Evolutionary conservation across 2,797 vertebrate species (phyloP), one percentile per base, ranked within the genome.

Genomic region (Dermochelys coriacea): DNA sequence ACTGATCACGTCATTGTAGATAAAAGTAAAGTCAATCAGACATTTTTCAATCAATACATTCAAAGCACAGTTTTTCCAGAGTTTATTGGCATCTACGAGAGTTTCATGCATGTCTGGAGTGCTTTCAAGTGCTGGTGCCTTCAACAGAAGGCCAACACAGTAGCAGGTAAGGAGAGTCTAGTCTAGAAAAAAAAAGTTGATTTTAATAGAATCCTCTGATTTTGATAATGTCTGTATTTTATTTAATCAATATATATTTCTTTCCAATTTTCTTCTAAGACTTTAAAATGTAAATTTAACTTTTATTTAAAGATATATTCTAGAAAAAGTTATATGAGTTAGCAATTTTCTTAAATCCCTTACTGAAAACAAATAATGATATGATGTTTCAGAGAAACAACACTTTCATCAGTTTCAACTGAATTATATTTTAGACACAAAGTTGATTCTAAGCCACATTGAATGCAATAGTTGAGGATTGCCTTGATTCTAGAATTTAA

Each of bases 361-460:
- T 95, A 59, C 14, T 79, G 82, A 81, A 85, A 91, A 29, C 5
- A 75, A 3, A n/a, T 61, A 41, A 41, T 82, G 85, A 94, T 88
- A 88, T 1, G 0, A 59, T n/a, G n/a, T 68, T 11, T 16, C 71
- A 64, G 84, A 89, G 78, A 5, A 16, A 68, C 12, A 21, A n/a
- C 23, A 11, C 9, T 88, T 84, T 85, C 27, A 82, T 80, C 34
- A 88, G 78, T 75, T 89, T 51, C 92, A 31, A 90, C 4, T 8
- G 34, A 93, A 94, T 37, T 57, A 41, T 91, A 37, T 16, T 68
- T 68, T 37, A 64, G 16, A n/a, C 34, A 84, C 0, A 45, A 80
- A 93, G 86, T 91, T 87, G 94, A 82, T 92, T 59, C 47, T 71
- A 77, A 91, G 68, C 27, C 27, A 86, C 5, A 84, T 78, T 93